Evolutionary conservation across 2,888 invertebrate species (phyloP).

Genomic region (Baccha elongata): DNA sequence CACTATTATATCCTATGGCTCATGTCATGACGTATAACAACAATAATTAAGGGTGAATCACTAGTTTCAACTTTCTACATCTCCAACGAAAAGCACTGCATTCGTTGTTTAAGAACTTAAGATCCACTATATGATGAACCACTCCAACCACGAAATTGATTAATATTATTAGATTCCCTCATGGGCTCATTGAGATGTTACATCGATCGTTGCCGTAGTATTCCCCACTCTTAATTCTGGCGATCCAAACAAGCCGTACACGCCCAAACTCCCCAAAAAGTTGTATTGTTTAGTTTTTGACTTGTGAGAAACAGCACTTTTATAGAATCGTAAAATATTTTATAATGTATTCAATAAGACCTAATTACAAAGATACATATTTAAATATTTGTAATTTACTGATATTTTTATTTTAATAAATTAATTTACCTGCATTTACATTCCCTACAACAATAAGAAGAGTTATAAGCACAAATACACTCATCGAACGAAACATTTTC

Average conservation of each 20-base stretch:
- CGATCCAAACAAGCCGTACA: conserved; percentile 71
- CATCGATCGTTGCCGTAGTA: conserved; percentile 67
- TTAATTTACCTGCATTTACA: conserved; percentile 67
- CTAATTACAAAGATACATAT: background rate
- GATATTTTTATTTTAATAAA: conserved; percentile 2
- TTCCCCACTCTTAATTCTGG: conserved; percentile 55
- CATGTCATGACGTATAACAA: too few species aligned
- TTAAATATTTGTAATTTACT: background rate
- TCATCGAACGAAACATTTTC: conserved; percentile 67
- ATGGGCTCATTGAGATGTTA: conserved; percentile 35
- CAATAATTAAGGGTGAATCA: too few species aligned
- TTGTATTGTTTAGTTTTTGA: conserved; percentile 32
- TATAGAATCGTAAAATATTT: too few species aligned
- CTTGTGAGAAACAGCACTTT: background rate
- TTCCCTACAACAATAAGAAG: conserved; percentile 58
- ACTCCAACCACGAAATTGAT: background rate
- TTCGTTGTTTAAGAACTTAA: too few species aligned
- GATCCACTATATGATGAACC: conserved; percentile 24
- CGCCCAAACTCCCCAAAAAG: conserved; percentile 58
- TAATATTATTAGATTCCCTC: conserved; percentile 22
- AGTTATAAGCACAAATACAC: conserved; percentile 57
- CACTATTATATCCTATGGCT: too few species aligned
- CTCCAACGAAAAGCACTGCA: too few species aligned
- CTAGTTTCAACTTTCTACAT: too few species aligned
- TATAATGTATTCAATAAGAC: background rate